Evolutionary conservation across 2,113 vertebrate genomes (phyloP), one percentile per base, ranked within the genome.

Genomic region (Antennarius striatus): DNA sequence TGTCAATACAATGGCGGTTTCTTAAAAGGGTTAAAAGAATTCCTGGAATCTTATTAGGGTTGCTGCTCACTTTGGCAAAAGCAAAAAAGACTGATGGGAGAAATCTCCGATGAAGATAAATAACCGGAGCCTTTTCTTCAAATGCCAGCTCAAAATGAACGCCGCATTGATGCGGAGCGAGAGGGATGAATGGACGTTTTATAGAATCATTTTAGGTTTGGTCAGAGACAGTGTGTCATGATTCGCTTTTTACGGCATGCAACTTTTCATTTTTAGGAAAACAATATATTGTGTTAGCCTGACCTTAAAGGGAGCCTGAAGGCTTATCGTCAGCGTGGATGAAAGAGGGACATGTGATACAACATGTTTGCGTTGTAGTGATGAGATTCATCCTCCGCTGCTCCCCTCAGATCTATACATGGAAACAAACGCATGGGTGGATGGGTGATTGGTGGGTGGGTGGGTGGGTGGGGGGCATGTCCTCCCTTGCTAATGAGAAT

Each of bases 1-100:
- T 73, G 77, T 64, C 64, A 68, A 50, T 48, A 40, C 16, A 1
- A 68, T 49, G 30, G 52, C 22, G 61, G 63, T 28, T 30, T 14
- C 43, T 71, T n/a, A 68, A 36, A 77, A n/a, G 66, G 80, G 68
- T 80, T 80, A 68, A 71, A 81, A 55, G 52, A 77, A 73, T 60
- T 68, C 22, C 47, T 66, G 50, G 79, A 61, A 75, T 55, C 22
- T 49, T 61, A 59, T 86, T 77, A 76, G 46, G 22, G 47, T 14
- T 28, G 45, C 11, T 13, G 28, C 11, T 73, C 57, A 49, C 49
- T 68, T 56, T 67, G 70, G 0, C 45, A 28, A 12, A 2, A 7
- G 32, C 11, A 13, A 54, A 13, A 54, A 58, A 58, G 60, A 70
- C 47, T 5, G 10, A 77, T 40, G 60, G 17, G 63, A 42, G 56